Percentiles rank a stretch among this genome's conserved stretches.
These are phyloP conservation scores for Drosophila subsilvestris DNA, from an alignment of 2,888 invertebrate genomes.

Conservation along the genomic window DNA sequence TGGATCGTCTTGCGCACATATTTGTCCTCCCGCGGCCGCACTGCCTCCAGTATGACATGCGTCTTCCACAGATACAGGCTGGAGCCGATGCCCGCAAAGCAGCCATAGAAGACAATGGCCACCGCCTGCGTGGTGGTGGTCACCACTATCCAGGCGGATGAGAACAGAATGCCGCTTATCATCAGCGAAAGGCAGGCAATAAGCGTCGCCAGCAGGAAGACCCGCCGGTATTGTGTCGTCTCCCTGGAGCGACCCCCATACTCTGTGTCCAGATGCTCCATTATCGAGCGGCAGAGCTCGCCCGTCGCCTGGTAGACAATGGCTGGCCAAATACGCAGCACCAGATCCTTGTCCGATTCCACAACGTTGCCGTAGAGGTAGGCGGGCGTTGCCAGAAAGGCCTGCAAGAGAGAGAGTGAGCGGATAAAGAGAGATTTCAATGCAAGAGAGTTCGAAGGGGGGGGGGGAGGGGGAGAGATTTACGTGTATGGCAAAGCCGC, in stretches of 20 bases:
- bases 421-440: neutral
- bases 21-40: slow-evolving; percentile 83
- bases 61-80: slow-evolving; percentile 82
- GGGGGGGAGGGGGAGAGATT: slow-evolving; percentile 36
- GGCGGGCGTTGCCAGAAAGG: slow-evolving; percentile 83
- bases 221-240: slow-evolving; percentile 77
- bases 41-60: slow-evolving; percentile 82
- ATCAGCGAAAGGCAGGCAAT: slow-evolving; percentile 81
- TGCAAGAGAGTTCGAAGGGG: slow-evolving; percentile 4
- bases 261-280: slow-evolving; percentile 82
- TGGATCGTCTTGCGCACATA: slow-evolving; percentile 83
- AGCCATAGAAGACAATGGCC: slow-evolving; percentile 83
- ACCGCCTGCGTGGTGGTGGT: slow-evolving; percentile 82
- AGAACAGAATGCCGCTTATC: slow-evolving; percentile 83
- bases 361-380: slow-evolving; percentile 84
- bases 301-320: slow-evolving; percentile 83
- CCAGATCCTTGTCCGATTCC: slow-evolving; percentile 83
- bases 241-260: slow-evolving; percentile 80
- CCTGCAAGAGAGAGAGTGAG: slow-evolving; percentile 59
- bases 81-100: slow-evolving; percentile 83
- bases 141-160: slow-evolving; percentile 83
- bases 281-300: slow-evolving; percentile 82
- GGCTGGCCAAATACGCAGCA: slow-evolving; percentile 83
- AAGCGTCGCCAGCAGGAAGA: slow-evolving; percentile 81
- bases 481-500: slow-evolving; percentile 84